Evolutionary conservation across 2,797 vertebrate genomes (phyloP).

Genomic region (Typhlichthys subterraneus): DNA sequence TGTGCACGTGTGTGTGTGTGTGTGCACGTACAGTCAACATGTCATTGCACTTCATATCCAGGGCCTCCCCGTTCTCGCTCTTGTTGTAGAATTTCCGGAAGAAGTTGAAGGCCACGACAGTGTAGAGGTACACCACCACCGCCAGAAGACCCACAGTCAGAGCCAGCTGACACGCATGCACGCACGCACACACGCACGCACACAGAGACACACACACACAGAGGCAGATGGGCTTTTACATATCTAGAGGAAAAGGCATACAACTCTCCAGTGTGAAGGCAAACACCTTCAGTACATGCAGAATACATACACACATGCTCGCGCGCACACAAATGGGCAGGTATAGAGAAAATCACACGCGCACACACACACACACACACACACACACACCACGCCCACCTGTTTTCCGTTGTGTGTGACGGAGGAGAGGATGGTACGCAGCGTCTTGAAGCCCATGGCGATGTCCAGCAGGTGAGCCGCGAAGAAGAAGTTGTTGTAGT

Average conservation of each 20-base stretch:
- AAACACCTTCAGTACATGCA: slow-evolving; percentile 32
- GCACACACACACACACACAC: slow-evolving; percentile 24
- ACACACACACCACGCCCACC: slow-evolving; percentile 49
- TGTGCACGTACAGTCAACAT: slow-evolving; percentile 76
- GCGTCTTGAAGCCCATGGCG: slow-evolving; percentile 81
- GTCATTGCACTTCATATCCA: slow-evolving; percentile 81
- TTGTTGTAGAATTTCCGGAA: slow-evolving; percentile 82
- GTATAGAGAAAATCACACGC: not conserved
- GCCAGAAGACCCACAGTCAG: slow-evolving; percentile 77
- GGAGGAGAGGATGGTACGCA: slow-evolving; percentile 79
- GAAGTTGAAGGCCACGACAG: slow-evolving; percentile 81
- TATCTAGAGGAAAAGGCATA: slow-evolving; percentile 28
- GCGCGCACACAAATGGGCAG: slow-evolving; percentile 1
- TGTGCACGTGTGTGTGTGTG: slow-evolving; percentile 5
- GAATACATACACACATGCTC: slow-evolving; percentile 29
- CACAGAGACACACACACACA: slow-evolving; percentile 3
- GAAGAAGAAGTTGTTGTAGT: slow-evolving; percentile 82
- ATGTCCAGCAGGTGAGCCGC: slow-evolving; percentile 80
- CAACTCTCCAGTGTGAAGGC: slow-evolving; percentile 31
- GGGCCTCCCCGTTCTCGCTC: slow-evolving; percentile 61
- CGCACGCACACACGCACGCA: slow-evolving; percentile 1
- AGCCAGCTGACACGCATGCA: slow-evolving; percentile 58
- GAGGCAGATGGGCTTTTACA: slow-evolving; percentile 40
- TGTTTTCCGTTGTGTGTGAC: slow-evolving; percentile 83
- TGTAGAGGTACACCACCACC: slow-evolving; percentile 82